A percentile compares a stretch with the other conserved stretches of the same genome.
Conservation (phyloP, 2,113 vertebrate genomes). For the Sarotherodon lohbergeri region DNA sequence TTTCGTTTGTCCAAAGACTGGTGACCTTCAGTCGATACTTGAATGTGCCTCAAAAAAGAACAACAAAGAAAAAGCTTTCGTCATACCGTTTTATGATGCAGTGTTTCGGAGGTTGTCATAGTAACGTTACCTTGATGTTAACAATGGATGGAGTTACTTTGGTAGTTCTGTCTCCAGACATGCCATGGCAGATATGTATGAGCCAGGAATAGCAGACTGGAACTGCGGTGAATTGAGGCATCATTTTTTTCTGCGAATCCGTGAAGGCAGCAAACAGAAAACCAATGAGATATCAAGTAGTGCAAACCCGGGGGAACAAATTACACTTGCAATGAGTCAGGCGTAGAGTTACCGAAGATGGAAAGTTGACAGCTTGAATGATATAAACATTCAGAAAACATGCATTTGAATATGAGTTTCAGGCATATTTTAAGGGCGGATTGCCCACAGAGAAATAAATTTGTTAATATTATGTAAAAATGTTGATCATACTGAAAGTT, state of each 20-base stretch:
- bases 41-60: neutral
- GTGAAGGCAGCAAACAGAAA: neutral
- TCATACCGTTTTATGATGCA: neutral
- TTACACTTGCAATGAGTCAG: conserved; percentile 21
- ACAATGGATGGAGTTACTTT: neutral
- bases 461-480: conserved; percentile 22
- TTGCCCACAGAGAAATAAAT: conserved; percentile 18
- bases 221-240: neutral
- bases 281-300: conserved; percentile 38
- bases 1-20: neutral
- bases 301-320: conserved; percentile 21
- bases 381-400: conserved; percentile 14
- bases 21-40: neutral
- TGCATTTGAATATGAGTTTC: neutral
- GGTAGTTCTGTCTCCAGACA: neutral
- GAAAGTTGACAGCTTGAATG: neutral
- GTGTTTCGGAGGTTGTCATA: conserved; percentile 4
- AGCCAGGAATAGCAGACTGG: neutral
- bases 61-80: neutral
- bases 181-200: neutral
- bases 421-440: neutral
- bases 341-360: neutral
- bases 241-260: conserved; percentile 14
- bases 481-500: conserved; percentile 14
- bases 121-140: neutral